A percentile compares a stretch with the other conserved stretches of the same genome.
Conservation (phyloP, 2,113 vertebrate species). For the Zosterops japonicus region DNA sequence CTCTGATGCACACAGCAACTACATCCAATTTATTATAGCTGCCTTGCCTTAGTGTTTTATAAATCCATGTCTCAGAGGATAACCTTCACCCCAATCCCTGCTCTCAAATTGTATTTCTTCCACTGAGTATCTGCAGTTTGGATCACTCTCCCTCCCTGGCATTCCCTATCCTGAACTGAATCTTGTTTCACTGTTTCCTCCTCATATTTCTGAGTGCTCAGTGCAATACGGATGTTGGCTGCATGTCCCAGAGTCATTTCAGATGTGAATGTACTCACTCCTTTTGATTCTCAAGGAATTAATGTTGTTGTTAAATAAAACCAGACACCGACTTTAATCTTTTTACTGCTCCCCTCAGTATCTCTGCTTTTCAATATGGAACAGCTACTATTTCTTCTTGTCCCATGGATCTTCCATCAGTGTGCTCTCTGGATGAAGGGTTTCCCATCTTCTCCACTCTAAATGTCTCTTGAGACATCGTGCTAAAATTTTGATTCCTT, state of each 20-base stretch:
- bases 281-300: slow-evolving; percentile 30
- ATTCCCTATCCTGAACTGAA: not conserved
- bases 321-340: not conserved
- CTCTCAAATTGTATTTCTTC: not conserved
- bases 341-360: not conserved
- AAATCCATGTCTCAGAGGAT: not conserved
- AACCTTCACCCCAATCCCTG: fast-evolving
- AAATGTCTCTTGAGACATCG: not conserved
- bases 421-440: not conserved
- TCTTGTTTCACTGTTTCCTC: slow-evolving; percentile 6
- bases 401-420: not conserved
- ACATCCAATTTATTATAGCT: not conserved
- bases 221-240: not conserved
- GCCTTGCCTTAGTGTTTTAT: not conserved
- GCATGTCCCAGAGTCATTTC: not conserved
- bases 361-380: not conserved
- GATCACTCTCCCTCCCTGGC: not conserved
- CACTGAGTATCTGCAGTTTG: slow-evolving; percentile 23
- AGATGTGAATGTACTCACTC: not conserved
- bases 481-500: not conserved
- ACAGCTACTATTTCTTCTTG: not conserved
- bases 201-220: not conserved
- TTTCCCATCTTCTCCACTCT: not conserved
- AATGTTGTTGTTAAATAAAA: slow-evolving; percentile 27
- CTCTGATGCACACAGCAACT: not conserved